Evolutionary conservation across 2,888 invertebrate genomes (phyloP).

Genomic region (Drosophila siamana): DNA sequence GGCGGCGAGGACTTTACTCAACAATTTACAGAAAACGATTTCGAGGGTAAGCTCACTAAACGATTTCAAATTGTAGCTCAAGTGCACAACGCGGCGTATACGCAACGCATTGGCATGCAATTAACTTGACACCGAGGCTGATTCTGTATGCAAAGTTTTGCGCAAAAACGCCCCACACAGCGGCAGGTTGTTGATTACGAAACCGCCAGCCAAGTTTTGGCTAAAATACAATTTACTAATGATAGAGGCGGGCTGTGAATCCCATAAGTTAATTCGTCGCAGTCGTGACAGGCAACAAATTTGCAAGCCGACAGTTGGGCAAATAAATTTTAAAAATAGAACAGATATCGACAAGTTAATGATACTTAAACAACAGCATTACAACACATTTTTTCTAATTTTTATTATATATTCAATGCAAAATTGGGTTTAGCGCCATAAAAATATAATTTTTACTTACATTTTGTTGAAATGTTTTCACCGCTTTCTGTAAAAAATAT

Average conservation of each 20-base stretch:
- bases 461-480: neutral
- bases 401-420: neutral
- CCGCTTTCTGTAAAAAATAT: neutral
- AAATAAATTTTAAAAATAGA: neutral
- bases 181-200: constrained; percentile 21
- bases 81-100: constrained; percentile 44
- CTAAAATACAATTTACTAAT: constrained; percentile 20
- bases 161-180: constrained; percentile 16
- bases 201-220: constrained; percentile 15
- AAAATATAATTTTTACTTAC: neutral
- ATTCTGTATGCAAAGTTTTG: constrained; percentile 15
- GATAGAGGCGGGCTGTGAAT: neutral
- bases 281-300: neutral
- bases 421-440: neutral
- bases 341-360: neutral
- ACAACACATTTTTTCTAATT: neutral
- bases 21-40: constrained; percentile 94
- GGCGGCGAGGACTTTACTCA: constrained; percentile 90
- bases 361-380: no score
- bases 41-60: constrained; percentile 91
- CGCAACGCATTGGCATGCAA: constrained; percentile 35
- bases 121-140: constrained; percentile 10
- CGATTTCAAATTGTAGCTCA: neutral
- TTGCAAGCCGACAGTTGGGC: neutral
- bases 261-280: neutral